A percentile compares a stretch with the other conserved stretches of the same genome.
Evolutionary conservation across 1,140 invertebrate species (phyloP).

Genomic region (Bombus soroeensis): DNA sequence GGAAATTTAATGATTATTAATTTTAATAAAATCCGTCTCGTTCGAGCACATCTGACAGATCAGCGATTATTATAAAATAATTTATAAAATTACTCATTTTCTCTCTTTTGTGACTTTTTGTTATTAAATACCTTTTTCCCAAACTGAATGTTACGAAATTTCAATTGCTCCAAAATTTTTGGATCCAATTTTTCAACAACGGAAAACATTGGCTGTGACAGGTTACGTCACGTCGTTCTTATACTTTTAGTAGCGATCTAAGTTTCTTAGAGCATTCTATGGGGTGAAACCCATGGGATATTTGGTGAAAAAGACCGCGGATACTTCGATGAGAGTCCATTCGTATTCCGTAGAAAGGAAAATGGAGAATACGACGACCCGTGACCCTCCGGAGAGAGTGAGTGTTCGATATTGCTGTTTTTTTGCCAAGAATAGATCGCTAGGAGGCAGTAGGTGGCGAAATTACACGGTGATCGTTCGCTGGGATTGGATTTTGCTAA

Average conservation of each 20-base stretch:
- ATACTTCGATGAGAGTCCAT: constrained; percentile 7
- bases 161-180: neutral
- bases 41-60: too few relatives aligned
- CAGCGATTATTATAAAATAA: too few relatives aligned
- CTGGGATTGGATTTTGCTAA: neutral
- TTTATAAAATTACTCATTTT: too few relatives aligned
- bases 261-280: neutral
- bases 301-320: neutral
- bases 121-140: neutral
- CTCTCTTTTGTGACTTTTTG: too few relatives aligned
- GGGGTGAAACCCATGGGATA: neutral
- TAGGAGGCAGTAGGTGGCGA: neutral
- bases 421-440: neutral
- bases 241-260: neutral
- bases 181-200: neutral
- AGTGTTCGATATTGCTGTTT: neutral
- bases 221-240: too few relatives aligned
- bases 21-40: neutral
- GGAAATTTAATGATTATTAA: neutral
- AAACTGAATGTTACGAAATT: neutral
- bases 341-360: constrained; percentile 21
- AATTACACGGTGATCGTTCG: neutral
- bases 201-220: neutral
- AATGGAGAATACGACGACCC: neutral
- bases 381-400: neutral